Percentiles rank a stretch among this genome's conserved stretches.
phyloP scores from a whole-genome alignment of 1,140 invertebrate species.

The Rhynchophorus ferrugineus region DNA sequence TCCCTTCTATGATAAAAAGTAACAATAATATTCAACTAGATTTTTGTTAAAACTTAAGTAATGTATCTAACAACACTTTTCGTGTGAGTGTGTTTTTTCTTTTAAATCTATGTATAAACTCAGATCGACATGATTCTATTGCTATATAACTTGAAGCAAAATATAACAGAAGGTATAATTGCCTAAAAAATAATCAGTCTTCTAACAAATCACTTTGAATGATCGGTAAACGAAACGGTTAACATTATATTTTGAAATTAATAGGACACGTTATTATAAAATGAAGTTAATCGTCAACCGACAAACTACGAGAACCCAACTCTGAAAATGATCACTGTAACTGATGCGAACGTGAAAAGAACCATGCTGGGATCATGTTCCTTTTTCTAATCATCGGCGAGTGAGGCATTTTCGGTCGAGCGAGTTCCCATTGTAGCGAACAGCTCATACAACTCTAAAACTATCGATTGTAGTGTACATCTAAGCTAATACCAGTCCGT shows the following conservation, averaged over 20 bases:
- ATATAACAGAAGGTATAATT: not conserved
- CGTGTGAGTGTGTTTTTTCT: too few species aligned
- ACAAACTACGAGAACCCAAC: constrained; percentile 7
- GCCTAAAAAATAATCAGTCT: constrained; percentile 6
- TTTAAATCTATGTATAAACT: too few species aligned
- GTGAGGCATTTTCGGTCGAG: not conserved
- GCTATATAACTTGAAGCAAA: not conserved
- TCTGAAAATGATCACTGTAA: not conserved
- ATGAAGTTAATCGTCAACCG: constrained; percentile 2
- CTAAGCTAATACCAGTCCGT: constrained; percentile 5
- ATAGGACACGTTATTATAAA: constrained; percentile 8
- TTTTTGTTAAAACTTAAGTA: too few species aligned
- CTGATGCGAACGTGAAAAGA: not conserved
- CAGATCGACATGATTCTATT: too few species aligned
- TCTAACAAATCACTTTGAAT: constrained; percentile 7
- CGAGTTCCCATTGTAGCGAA: constrained; percentile 5
- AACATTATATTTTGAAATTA: constrained; percentile 14
- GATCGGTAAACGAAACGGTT: not conserved
- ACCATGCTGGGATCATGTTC: constrained; percentile 13
- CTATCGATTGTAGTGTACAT: constrained; percentile 11
- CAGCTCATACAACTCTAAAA: constrained; percentile 27
- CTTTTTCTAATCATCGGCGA: not conserved
- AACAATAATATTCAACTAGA: too few species aligned
- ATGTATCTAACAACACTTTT: too few species aligned
- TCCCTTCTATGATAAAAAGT: too few species aligned